Base-by-base conservation (phyloP, 2,797 vertebrate species). In the Lepilemur ruficaudatus region DNA sequence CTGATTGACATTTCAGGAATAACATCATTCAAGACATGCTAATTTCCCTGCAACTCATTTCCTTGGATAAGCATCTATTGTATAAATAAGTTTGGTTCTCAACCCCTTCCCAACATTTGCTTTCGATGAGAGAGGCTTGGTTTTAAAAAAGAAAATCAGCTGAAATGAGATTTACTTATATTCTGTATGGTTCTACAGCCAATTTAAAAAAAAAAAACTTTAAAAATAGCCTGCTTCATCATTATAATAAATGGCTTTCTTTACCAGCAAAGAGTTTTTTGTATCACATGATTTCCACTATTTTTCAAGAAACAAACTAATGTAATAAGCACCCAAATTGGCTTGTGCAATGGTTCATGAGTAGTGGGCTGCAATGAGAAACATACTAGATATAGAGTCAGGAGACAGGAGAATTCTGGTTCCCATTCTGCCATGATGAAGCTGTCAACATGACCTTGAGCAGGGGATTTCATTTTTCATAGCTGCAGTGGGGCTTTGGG, bases 21-120 rank as follows among this genome's bases (percentile, higher is more conserved):
- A 97, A 90, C 94, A 59, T 89, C 97, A 43, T 98, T 98, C 70
- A 97, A 97, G 90, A 94, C 96, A 98, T 88, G 80, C 88, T 98
- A 92, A 98, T 97, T 95, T 97, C 57, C 38, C 87, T 93, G 80
- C 73, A 57, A 59, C 81, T 61, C 6, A n/a, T 94, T 95, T 97
- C 90, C 84, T 23, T 96, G 93, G 73, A 32, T 94, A 95, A 96
- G 76, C 81, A 38, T 94, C 89, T 95, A 94, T 88, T 94, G 48
- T 61, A 94, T 97, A 92, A 97, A 97, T 96, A 94, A 72, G 43
- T 95, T 94, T 96, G 67, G 30, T 85, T 96, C 93, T 69, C 84
- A 97, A 38, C 43, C 81, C 63, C 41, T 96, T 98, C 94, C 93
- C 93, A 96, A 84, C 72, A 96, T 95, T 97, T 93, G 63, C 73